Evolutionary conservation across 1,140 invertebrate species (phyloP).

Genomic region (Stenopsyche tienmushanensis): DNA sequence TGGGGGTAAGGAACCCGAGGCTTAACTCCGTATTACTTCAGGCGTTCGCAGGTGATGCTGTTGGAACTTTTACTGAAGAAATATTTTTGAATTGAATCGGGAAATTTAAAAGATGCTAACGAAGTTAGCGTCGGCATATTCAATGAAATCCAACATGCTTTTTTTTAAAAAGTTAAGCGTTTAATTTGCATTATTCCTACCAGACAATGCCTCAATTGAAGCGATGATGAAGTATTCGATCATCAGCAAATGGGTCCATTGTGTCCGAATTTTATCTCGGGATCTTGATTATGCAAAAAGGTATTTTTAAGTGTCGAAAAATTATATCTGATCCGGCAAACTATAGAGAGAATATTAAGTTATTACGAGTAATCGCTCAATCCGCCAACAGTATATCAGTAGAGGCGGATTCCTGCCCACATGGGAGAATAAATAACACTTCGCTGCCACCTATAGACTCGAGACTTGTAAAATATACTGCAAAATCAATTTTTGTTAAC

Average conservation of each 20-base stretch:
- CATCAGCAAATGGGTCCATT: neutral
- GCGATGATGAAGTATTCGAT: too few relatives aligned
- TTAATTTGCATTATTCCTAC: too few relatives aligned
- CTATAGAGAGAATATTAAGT: constrained; percentile 27
- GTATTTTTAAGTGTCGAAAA: neutral
- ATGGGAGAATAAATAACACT: constrained; percentile 17
- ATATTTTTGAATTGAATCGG: too few relatives aligned
- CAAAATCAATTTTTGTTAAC: neutral
- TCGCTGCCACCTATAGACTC: neutral
- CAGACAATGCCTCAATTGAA: too few relatives aligned
- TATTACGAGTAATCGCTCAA: constrained; percentile 39
- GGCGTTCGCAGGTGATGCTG: constrained; percentile 20
- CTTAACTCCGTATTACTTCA: constrained; percentile 1
- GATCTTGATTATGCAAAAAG: neutral
- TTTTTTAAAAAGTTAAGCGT: too few relatives aligned
- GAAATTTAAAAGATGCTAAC: too few relatives aligned
- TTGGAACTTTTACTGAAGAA: neutral
- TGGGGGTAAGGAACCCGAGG: constrained; percentile 8
- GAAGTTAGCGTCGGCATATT: too few relatives aligned
- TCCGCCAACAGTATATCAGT: constrained; percentile 23
- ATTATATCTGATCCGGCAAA: neutral
- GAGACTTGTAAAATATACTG: neutral
- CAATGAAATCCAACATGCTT: too few relatives aligned
- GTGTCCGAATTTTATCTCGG: neutral
- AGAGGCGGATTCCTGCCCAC: constrained; percentile 27